Evolutionary conservation across 2,113 vertebrate species (phyloP).

Genomic region (Hypanus sabinus): DNA sequence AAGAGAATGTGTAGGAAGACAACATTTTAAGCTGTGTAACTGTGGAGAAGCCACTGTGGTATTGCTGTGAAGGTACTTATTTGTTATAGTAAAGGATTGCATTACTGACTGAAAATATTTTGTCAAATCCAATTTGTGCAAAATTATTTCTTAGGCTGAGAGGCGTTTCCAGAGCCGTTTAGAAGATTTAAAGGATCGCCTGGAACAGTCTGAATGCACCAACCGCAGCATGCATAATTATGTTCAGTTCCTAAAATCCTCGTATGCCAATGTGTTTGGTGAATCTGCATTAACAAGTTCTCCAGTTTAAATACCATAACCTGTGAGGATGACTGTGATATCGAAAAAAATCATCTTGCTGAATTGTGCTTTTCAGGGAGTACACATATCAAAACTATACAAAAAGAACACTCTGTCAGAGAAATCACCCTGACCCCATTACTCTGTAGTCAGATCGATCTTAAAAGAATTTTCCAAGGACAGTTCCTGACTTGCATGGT

Average conservation of each 20-base stretch:
- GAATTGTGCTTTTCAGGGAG: neutral
- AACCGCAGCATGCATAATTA: conserved; percentile 93
- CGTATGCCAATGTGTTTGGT: conserved; percentile 80
- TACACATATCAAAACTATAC: neutral
- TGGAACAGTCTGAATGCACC: conserved; percentile 86
- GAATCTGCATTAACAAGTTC: conserved; percentile 64
- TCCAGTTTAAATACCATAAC: conserved; percentile 58
- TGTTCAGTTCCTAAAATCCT: conserved; percentile 86
- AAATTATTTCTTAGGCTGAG: conserved; percentile 58
- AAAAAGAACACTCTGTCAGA: neutral
- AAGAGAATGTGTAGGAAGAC: neutral
- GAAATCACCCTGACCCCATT: no score
- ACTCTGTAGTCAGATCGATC: neutral
- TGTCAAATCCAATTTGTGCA: conserved; percentile 14
- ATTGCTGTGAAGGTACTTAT: neutral
- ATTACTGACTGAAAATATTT: neutral
- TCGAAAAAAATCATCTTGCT: neutral
- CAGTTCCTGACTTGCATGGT: neutral
- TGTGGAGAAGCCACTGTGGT: neutral
- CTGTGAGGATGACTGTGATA: conserved; percentile 42
- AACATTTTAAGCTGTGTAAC: neutral
- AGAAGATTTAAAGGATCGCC: conserved; percentile 78
- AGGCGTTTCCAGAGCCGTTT: conserved; percentile 69
- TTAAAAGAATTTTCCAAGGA: neutral
- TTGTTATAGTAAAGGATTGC: neutral